Evolutionary conservation across 1,140 invertebrate genomes (phyloP), one percentile per base, ranked within the genome.

Genomic region (Drosophila lini): DNA sequence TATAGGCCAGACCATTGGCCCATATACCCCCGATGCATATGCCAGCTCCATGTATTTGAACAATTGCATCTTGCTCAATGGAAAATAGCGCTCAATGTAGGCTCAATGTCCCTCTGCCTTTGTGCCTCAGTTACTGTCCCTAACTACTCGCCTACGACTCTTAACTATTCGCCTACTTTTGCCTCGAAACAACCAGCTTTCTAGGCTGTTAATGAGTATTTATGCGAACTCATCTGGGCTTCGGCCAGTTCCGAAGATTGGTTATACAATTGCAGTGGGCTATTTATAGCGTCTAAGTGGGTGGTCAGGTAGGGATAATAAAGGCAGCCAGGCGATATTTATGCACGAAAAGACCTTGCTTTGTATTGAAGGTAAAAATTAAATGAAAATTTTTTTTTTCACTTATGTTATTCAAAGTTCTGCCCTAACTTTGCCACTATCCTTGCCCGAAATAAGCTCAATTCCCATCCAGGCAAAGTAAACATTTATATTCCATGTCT

Each of bases 1-100:
- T 88, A 83, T 86, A 86, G 83, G 85, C 67, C 80, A 88, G 82
- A 74, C 68, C 83, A 80, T 74, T 80, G 79, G 76, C 79, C 80
- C 69, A 88, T 68, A 71, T 82, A 77, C 44, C 32, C 36, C 13
- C 38, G 34, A 25, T 25, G 16, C 40, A 28, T 22, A 52, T 15
- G 32, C 22, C 11, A 34, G 3, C 22, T 28, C 40, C 19, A n/a
- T 38, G 25, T 60, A 69, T 42, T 25, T 48, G 77, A 64, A 19
- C 31, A 19, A 52, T 34, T 52, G 48, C 31, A 34, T 47, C 50
- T 61, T 64, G 44, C 42, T 88, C 53, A 88, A 82, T 88, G 68
- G 62, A 61, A 81, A 57, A 63, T 61, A 64, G 62, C 62, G 32
- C 22, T 65, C 41, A 36, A 25, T 22, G 16, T 38, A 44, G 34